phyloP scores from a whole-genome alignment of 2,888 invertebrate genomes.

The Prosopocoilus inquinatus region DNA sequence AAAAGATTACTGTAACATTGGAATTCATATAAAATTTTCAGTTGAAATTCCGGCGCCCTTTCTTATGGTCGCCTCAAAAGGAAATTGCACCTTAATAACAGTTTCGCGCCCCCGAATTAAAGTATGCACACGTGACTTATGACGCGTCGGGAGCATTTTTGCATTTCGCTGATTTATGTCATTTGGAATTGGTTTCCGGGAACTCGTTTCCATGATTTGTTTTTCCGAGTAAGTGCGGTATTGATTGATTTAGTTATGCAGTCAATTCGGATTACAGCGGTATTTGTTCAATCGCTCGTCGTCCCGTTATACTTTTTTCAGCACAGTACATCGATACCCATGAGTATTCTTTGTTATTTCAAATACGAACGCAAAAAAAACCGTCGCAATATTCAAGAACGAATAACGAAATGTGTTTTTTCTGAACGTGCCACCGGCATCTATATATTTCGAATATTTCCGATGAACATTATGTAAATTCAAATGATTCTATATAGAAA shows the following conservation, averaged over 20 bases:
- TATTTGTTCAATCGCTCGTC: slow-evolving; percentile 28
- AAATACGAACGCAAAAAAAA: slow-evolving; percentile 5
- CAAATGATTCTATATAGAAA: too few species aligned
- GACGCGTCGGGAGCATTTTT: slow-evolving; percentile 46
- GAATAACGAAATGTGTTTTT: too few species aligned
- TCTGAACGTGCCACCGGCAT: too few species aligned
- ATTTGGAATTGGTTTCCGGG: slow-evolving; percentile 48
- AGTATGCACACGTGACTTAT: slow-evolving; percentile 45
- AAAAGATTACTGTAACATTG: slow-evolving; percentile 15
- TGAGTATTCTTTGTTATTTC: slow-evolving; percentile 4
- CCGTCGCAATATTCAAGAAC: too few species aligned
- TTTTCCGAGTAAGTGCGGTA: slow-evolving; percentile 30
- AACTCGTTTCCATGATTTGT: slow-evolving; percentile 43
- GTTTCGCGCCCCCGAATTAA: slow-evolving; percentile 28
- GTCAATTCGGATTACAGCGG: slow-evolving; percentile 31
- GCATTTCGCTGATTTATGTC: slow-evolving; percentile 48
- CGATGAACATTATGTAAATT: too few species aligned
- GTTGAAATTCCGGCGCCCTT: too few species aligned
- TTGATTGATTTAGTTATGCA: slow-evolving; percentile 41
- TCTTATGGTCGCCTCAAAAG: too few species aligned
- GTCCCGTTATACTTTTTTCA: slow-evolving; percentile 10
- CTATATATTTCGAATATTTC: too few species aligned
- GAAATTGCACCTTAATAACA: slow-evolving; percentile 18
- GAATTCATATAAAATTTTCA: slow-evolving; percentile 16
- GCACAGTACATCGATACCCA: slow-evolving; percentile 2